Conservation (phyloP, 2,113 vertebrate species). For the Laticauda colubrina region DNA sequence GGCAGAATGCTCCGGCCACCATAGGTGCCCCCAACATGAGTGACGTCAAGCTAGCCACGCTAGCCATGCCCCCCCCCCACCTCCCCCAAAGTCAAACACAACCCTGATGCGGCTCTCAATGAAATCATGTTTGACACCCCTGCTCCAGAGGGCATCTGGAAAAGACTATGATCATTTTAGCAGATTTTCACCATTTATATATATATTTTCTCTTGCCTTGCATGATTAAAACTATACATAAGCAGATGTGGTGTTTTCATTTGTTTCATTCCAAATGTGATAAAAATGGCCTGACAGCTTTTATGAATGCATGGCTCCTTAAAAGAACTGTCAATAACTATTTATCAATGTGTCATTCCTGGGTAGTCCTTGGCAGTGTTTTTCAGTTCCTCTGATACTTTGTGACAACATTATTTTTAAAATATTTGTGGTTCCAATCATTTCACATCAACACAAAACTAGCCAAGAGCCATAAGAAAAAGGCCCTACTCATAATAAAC, state of each 20-base stretch:
- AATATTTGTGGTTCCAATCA: constrained; percentile 72
- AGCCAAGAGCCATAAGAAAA: constrained; percentile 27
- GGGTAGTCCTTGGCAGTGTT: constrained; percentile 69
- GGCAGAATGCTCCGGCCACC: no score
- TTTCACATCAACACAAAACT: constrained; percentile 44
- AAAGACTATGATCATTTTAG: neutral
- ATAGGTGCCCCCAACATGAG: no score
- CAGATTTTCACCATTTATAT: constrained; percentile 4
- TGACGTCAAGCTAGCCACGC: no score
- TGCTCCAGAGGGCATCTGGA: constrained; percentile 14
- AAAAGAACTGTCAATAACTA: constrained; percentile 77
- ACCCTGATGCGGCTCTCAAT: no score
- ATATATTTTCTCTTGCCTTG: neutral
- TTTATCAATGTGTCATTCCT: constrained; percentile 73
- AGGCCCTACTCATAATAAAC: constrained; percentile 15
- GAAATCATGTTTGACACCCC: no score
- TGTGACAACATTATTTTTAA: constrained; percentile 70
- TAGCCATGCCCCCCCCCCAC: fast-evolving
- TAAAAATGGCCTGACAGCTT: constrained; percentile 43
- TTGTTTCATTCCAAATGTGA: constrained; percentile 15
- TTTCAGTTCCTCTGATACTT: constrained; percentile 71
- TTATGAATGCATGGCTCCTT: constrained; percentile 67
- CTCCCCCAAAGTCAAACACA: no score
- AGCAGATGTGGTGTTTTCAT: neutral
- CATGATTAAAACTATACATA: neutral